Evolutionary conservation across 2,113 vertebrate species (phyloP).

Genomic region (Daphoenositta chrysoptera): DNA sequence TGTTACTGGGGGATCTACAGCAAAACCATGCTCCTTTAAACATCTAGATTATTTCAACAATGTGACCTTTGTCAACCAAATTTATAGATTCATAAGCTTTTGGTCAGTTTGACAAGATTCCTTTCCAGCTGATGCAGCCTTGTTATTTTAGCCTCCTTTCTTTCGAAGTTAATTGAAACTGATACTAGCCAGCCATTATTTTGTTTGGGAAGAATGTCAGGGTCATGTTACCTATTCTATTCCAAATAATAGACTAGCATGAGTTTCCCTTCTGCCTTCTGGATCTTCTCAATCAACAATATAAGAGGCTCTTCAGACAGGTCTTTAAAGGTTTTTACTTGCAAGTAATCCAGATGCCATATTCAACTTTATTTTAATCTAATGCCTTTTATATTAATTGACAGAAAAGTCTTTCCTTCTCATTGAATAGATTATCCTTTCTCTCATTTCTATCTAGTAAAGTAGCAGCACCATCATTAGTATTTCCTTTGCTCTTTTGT

Average conservation of each 20-base stretch:
- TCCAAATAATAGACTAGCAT: not conserved
- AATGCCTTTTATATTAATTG: not conserved
- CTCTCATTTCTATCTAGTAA: not conserved
- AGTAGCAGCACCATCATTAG: not conserved
- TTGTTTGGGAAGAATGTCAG: not conserved
- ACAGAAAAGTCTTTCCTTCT: not conserved
- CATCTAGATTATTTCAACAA: not conserved
- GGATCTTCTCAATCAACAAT: not conserved
- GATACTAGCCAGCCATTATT: not conserved
- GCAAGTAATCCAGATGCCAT: not conserved
- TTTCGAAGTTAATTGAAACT: slow-evolving; percentile 20
- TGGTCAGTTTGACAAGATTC: not conserved
- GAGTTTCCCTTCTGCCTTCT: not conserved
- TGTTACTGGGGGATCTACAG: not conserved
- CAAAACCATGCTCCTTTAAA: not conserved
- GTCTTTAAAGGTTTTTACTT: not conserved
- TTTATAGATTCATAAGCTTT: not conserved
- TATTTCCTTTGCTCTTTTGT: not conserved
- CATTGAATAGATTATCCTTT: not conserved
- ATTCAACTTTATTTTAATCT: not conserved
- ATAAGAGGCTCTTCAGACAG: not conserved
- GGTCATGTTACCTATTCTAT: not conserved
- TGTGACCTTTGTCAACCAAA: not conserved
- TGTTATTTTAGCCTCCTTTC: slow-evolving; percentile 49
- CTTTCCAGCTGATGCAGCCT: not conserved